These are phyloP conservation scores for Germaria angustata DNA, from an alignment of 2,888 invertebrate genomes.

Conservation along the genomic window DNA sequence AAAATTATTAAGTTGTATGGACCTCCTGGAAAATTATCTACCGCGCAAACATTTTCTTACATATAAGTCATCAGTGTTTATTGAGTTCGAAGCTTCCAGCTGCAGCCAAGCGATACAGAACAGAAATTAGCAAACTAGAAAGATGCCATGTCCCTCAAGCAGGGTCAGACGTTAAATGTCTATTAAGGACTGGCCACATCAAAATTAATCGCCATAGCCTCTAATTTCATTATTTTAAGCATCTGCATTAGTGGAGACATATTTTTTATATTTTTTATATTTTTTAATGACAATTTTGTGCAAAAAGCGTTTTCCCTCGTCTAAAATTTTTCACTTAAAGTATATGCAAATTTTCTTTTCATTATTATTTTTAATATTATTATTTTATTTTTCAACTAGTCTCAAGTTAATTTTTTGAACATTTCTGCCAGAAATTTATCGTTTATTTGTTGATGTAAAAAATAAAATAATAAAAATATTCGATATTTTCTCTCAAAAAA, in stretches of 20 bases:
- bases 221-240: neutral
- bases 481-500: constrained; percentile 12
- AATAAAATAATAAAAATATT: constrained; percentile 22
- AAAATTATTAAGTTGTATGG: no score
- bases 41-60: no score
- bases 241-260: neutral
- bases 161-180: no score
- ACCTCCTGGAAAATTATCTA: no score
- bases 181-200: no score
- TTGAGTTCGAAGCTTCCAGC: no score
- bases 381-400: no score
- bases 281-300: constrained; percentile 33
- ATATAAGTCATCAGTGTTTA: no score
- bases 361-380: neutral
- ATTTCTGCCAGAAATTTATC: constrained; percentile 24
- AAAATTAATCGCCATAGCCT: no score
- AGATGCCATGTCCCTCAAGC: no score
- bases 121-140: no score
- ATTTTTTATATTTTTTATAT: neutral
- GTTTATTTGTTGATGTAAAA: neutral
- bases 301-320: constrained; percentile 13
- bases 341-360: neutral
- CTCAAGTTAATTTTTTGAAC: constrained; percentile 2
- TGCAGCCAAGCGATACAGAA: no score
- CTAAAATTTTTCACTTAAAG: neutral